phyloP scores from a whole-genome alignment of 2,797 vertebrate species.

The Pseudochaenichthys georgianus region DNA sequence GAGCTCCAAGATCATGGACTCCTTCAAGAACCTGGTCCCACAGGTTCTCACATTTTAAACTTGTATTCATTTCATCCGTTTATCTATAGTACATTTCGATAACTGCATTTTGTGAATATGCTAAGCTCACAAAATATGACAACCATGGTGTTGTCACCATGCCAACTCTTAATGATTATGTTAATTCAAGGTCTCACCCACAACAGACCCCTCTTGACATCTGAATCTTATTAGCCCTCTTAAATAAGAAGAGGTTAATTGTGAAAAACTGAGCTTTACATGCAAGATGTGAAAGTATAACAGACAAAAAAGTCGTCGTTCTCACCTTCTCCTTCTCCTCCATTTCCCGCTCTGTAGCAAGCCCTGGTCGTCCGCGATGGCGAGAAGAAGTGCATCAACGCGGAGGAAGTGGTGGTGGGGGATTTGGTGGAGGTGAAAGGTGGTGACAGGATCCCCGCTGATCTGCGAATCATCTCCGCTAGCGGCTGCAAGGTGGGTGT shows the following conservation, averaged over 20 bases:
- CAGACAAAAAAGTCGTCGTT: not conserved
- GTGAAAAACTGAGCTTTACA: not conserved
- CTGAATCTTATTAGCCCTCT: conserved; percentile 16
- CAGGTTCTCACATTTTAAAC: conserved; percentile 82
- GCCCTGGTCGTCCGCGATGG: conserved; percentile 93
- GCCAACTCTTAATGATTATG: conserved; percentile 6
- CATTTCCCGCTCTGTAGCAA: conserved; percentile 81
- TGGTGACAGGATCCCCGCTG: conserved; percentile 93
- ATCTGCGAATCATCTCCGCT: conserved; percentile 92
- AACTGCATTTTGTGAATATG: not conserved
- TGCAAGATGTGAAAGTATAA: not conserved
- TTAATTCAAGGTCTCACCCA: conserved; percentile 28
- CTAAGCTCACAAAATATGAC: not conserved
- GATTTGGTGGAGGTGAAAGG: conserved; percentile 95
- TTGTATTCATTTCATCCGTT: not conserved
- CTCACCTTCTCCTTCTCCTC: conserved; percentile 8
- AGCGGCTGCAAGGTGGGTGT: conserved; percentile 91
- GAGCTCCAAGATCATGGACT: conserved; percentile 98
- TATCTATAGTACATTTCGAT: not conserved
- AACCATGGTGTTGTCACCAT: not conserved
- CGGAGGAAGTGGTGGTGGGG: conserved; percentile 90
- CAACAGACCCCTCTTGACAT: conserved; percentile 25
- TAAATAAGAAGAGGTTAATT: conserved; percentile 21
- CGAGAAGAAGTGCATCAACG: conserved; percentile 92
- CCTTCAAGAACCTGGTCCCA: conserved; percentile 97